phyloP scores from a whole-genome alignment of 2,797 vertebrate species.

The Nasua narica region DNA sequence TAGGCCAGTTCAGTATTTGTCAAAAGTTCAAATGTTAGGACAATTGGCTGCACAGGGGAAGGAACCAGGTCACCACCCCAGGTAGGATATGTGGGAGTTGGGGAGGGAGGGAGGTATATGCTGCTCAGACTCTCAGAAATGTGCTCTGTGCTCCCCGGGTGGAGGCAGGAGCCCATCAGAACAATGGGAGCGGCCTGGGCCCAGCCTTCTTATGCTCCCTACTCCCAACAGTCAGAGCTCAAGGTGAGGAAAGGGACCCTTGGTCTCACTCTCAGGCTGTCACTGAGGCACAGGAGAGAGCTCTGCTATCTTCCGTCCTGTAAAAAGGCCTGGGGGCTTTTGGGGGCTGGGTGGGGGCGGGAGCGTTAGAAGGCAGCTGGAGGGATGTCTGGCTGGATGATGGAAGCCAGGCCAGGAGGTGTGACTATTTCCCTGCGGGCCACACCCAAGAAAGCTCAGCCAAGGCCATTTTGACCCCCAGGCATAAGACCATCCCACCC shows the following conservation, averaged over 20 bases:
- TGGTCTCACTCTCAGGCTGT: background rate
- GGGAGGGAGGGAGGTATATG: rapidly evolving
- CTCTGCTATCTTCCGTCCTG: background rate
- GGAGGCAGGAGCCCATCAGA: background rate
- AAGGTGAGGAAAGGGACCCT: background rate
- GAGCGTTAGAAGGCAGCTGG: background rate
- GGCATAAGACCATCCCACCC: background rate
- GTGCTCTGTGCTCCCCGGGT: background rate
- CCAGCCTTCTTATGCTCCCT: rapidly evolving
- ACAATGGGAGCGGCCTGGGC: background rate
- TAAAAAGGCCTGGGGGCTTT: background rate
- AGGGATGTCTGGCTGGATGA: background rate
- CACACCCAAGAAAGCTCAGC: background rate
- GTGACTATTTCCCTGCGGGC: background rate
- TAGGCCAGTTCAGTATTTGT: too few relatives aligned
- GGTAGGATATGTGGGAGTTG: background rate
- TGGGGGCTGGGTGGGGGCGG: background rate
- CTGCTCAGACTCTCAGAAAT: background rate
- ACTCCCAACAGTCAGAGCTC: background rate
- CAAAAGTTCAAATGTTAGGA: background rate
- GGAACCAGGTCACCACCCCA: background rate
- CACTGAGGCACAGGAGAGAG: background rate
- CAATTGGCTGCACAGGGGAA: background rate
- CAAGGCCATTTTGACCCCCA: background rate
- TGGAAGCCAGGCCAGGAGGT: background rate